phyloP scores from a whole-genome alignment of 2,113 vertebrate genomes.

The Myrmecobius fasciatus region DNA sequence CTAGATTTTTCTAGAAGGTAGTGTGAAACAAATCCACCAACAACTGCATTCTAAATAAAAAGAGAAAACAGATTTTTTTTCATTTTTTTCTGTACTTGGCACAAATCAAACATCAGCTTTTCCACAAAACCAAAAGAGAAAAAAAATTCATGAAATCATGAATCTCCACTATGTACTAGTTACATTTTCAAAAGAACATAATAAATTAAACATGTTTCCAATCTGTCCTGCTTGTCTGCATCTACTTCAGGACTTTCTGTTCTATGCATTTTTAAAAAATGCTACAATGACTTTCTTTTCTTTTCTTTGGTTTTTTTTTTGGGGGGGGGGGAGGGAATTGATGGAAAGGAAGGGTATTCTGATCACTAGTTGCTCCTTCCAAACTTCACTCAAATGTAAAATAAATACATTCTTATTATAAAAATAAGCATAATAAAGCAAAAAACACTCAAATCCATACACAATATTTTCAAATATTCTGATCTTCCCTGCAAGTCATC shows the following conservation, averaged over 20 bases:
- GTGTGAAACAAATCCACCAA: slow-evolving; percentile 98
- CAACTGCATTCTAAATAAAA: slow-evolving; percentile 90
- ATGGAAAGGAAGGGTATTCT: neutral
- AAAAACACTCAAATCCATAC: neutral
- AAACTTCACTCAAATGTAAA: neutral
- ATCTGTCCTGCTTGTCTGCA: neutral
- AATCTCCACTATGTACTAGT: neutral
- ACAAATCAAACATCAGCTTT: neutral
- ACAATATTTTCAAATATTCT: neutral
- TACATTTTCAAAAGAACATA: neutral
- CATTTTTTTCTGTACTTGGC: neutral
- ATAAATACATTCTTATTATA: neutral
- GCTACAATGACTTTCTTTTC: neutral
- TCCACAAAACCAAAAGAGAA: neutral
- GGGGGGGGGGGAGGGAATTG: neutral
- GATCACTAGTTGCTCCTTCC: neutral
- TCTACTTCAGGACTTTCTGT: neutral
- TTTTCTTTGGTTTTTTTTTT: neutral
- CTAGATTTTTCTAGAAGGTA: slow-evolving; percentile 99
- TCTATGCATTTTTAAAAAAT: neutral
- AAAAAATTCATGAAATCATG: neutral
- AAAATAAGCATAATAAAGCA: neutral
- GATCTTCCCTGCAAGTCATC: neutral
- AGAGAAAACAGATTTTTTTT: slow-evolving; percentile 64
- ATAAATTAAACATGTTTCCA: neutral